These are phyloP conservation scores for Romanogobio albipinnatus DNA, from an alignment of 2,113 vertebrate genomes.

Conservation along the genomic window DNA sequence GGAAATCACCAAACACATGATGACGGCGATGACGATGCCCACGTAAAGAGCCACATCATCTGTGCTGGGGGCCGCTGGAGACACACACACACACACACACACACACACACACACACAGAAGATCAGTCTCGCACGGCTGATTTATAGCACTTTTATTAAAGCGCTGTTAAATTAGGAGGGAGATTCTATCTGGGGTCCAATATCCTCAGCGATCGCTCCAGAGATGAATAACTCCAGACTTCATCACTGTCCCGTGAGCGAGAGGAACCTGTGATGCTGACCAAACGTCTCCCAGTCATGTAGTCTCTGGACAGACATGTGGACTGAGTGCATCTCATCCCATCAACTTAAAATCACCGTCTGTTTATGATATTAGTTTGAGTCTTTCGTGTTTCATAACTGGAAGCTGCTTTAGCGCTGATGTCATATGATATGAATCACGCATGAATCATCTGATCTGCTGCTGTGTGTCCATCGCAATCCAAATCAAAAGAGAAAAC, in stretches of 20 bases:
- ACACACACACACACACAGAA: neutral
- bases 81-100: neutral
- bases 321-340: too few species aligned
- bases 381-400: too few species aligned
- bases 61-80: slow-evolving; percentile 82
- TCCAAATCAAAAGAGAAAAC: too few species aligned
- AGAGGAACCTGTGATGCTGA: too few species aligned
- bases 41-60: slow-evolving; percentile 87
- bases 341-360: too few species aligned
- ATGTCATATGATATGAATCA: too few species aligned
- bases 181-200: slow-evolving; percentile 50
- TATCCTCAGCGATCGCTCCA: slow-evolving; percentile 49
- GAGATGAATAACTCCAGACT: slow-evolving; percentile 53
- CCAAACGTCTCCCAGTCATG: too few species aligned
- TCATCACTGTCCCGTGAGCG: slow-evolving; percentile 39
- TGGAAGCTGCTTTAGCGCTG: too few species aligned
- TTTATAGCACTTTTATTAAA: slow-evolving; percentile 54
- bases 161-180: slow-evolving; percentile 46
- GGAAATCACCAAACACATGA: slow-evolving; percentile 85
- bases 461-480: too few species aligned
- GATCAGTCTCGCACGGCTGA: slow-evolving; percentile 26
- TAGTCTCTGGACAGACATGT: too few species aligned
- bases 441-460: too few species aligned
- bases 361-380: too few species aligned
- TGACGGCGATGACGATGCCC: slow-evolving; percentile 83